Conservation (phyloP, 1,140 invertebrate species). For the Chrysopa pallens region DNA sequence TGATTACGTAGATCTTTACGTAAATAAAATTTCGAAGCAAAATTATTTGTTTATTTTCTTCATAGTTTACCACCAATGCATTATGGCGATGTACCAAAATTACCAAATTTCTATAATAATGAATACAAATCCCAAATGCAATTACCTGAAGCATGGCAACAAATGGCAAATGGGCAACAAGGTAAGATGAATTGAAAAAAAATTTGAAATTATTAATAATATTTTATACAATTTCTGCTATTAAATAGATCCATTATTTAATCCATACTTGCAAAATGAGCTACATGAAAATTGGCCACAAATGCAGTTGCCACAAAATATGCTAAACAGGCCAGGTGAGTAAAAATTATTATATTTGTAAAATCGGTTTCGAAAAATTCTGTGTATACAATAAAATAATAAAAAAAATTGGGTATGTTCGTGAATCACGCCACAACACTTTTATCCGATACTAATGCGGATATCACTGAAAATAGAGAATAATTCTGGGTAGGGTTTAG, state of each 20-base stretch:
- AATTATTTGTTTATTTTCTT: neutral
- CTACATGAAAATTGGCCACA: neutral
- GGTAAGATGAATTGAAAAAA: neutral
- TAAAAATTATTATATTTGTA: neutral
- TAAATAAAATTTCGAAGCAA: too few species aligned
- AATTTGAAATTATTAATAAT: neutral
- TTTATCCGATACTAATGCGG: too few species aligned
- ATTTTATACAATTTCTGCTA: neutral
- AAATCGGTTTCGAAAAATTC: too few species aligned
- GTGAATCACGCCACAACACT: too few species aligned
- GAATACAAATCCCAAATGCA: conserved; percentile 17
- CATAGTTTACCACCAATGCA: neutral
- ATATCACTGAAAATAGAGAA: too few species aligned
- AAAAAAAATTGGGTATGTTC: too few species aligned
- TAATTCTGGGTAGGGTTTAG: too few species aligned
- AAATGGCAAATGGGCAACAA: conserved; percentile 4
- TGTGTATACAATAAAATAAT: too few species aligned
- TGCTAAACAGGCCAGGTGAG: neutral
- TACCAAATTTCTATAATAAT: conserved; percentile 14
- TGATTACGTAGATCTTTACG: too few species aligned
- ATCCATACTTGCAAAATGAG: neutral
- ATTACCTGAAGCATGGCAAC: conserved; percentile 13
- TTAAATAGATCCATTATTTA: neutral
- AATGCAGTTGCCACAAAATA: neutral
- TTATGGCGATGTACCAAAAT: conserved; percentile 12